Percentiles rank a stretch among this genome's conserved stretches.
These are phyloP conservation scores for Pantherophis alleghaniensis DNA, from an alignment of 2,797 vertebrate genomes.

Conservation along the genomic window DNA sequence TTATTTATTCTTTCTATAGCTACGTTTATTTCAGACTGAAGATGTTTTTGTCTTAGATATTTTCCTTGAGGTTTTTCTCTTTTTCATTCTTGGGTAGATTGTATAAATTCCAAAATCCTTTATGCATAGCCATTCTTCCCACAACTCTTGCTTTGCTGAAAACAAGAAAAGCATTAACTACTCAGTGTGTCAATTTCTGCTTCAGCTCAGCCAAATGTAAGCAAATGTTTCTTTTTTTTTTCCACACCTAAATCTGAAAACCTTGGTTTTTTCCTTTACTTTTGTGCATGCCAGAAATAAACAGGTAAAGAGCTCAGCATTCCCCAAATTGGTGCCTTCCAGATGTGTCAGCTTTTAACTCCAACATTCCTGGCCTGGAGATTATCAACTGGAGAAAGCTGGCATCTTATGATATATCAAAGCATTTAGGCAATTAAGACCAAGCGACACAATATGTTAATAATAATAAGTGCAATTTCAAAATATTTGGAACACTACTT, in stretches of 20 bases:
- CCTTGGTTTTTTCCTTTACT: neutral
- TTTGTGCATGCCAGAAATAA: neutral
- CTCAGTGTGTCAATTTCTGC: neutral
- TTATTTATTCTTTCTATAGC: conserved; percentile 1
- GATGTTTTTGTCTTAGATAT: neutral
- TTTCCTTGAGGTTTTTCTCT: neutral
- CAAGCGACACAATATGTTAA: neutral
- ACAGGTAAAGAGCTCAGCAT: neutral
- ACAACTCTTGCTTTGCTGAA: neutral
- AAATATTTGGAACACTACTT: too few relatives aligned
- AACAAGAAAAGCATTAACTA: neutral
- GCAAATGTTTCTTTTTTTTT: neutral
- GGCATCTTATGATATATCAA: neutral
- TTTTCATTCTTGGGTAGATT: neutral
- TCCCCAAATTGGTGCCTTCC: neutral
- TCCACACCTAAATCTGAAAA: neutral
- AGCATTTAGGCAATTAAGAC: neutral
- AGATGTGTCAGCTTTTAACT: neutral
- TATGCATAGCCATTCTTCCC: neutral
- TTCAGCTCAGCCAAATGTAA: neutral
- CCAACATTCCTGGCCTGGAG: neutral
- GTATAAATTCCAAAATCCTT: neutral
- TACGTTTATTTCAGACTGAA: neutral
- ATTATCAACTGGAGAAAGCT: neutral
- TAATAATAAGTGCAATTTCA: neutral